Percentiles rank a stretch among this genome's conserved stretches.
Conservation (phyloP, 1,140 invertebrate species). For the Drosophila asahinai region DNA sequence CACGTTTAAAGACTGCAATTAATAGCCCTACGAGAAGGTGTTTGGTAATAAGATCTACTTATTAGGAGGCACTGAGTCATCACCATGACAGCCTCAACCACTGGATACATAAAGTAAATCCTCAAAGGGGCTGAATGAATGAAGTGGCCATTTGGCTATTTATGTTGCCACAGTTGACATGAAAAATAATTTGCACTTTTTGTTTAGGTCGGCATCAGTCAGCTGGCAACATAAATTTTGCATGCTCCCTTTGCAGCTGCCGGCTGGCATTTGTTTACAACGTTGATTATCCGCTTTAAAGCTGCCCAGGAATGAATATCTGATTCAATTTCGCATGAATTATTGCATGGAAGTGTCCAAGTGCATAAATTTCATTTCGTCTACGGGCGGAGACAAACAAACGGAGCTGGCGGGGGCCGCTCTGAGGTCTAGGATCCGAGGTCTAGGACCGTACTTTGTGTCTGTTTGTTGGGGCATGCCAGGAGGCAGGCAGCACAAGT, state of each 20-base stretch:
- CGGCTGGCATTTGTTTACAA: slow-evolving; percentile 63
- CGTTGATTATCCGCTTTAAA: slow-evolving; percentile 81
- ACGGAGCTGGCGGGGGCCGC: slow-evolving; percentile 18
- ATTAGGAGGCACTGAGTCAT: not conserved
- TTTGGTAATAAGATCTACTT: not conserved
- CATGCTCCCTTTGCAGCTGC: slow-evolving; percentile 25
- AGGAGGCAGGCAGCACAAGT: slow-evolving; percentile 65
- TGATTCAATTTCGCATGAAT: slow-evolving; percentile 84
- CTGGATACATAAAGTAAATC: not conserved
- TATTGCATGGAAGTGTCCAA: slow-evolving; percentile 81
- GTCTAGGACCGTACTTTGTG: slow-evolving; percentile 62
- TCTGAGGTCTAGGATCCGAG: slow-evolving; percentile 53
- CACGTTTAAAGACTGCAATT: slow-evolving; percentile 63
- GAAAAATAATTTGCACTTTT: slow-evolving; percentile 55
- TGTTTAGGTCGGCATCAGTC: slow-evolving; percentile 52
- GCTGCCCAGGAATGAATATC: slow-evolving; percentile 80
- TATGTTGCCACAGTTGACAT: slow-evolving; percentile 43
- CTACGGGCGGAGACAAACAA: slow-evolving; percentile 44
- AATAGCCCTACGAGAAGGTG: slow-evolving; percentile 27
- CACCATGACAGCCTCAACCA: not conserved
- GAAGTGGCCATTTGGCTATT: slow-evolving; percentile 35
- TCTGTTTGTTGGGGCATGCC: slow-evolving; percentile 70
- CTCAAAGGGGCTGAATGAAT: slow-evolving; percentile 3
- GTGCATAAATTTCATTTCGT: slow-evolving; percentile 84
- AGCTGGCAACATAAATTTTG: slow-evolving; percentile 64